Evolutionary conservation across 2,113 vertebrate species (phyloP).

Genomic region (Brachirus orientalis): DNA sequence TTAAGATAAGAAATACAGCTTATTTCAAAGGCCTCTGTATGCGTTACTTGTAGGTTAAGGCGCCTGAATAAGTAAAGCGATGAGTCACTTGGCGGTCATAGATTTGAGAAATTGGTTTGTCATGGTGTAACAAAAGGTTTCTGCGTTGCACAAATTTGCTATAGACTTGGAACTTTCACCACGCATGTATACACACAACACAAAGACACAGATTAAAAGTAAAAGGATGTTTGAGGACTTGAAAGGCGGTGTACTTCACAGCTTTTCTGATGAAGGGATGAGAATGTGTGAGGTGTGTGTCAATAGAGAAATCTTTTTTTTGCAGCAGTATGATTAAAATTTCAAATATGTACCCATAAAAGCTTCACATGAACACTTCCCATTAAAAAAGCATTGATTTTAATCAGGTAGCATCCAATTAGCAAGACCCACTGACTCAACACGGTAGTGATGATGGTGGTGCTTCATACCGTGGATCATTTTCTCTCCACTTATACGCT

Average conservation of each 20-base stretch:
- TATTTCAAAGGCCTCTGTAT: conserved; percentile 35
- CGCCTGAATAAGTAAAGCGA: conserved; percentile 61
- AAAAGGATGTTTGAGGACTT: conserved; percentile 44
- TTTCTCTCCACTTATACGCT: conserved; percentile 28
- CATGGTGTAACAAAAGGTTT: conserved; percentile 66
- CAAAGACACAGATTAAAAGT: too few relatives aligned
- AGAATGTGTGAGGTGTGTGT: conserved; percentile 38
- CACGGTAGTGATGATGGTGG: conserved; percentile 1
- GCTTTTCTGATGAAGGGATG: conserved; percentile 47
- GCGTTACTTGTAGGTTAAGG: conserved; percentile 58
- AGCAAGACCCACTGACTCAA: conserved; percentile 35
- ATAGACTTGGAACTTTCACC: conserved; percentile 46
- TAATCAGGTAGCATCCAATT: conserved; percentile 54
- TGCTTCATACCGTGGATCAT: conserved; percentile 23
- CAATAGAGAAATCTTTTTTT: conserved; percentile 40
- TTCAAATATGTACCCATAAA: conserved; percentile 40
- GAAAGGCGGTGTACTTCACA: conserved; percentile 57
- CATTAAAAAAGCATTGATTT: conserved; percentile 26
- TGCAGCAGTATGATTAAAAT: conserved; percentile 34
- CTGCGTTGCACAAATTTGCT: conserved; percentile 57
- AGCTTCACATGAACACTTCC: conserved; percentile 27
- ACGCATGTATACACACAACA: conserved; percentile 18
- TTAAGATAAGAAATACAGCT: conserved; percentile 66
- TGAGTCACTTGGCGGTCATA: conserved; percentile 66
- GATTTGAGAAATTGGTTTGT: conserved; percentile 77